Conservation (phyloP, 2,797 vertebrate species). For the Ctenopoma multispine region DNA sequence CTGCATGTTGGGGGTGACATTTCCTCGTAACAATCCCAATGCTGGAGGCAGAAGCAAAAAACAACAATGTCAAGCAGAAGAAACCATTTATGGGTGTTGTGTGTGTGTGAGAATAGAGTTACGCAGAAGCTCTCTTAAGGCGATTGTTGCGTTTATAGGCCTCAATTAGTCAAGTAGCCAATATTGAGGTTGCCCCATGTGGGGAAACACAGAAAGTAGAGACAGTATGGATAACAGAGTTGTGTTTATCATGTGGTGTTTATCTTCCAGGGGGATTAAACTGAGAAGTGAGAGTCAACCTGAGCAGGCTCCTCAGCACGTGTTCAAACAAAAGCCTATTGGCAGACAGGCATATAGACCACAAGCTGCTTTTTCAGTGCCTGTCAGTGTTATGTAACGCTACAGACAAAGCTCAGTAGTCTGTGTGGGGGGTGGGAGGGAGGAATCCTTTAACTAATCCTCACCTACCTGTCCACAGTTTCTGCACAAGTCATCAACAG, state of each 20-base stretch:
- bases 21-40: slow-evolving; percentile 18
- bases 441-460: slow-evolving; percentile 28
- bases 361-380: slow-evolving; percentile 26
- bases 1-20: slow-evolving; percentile 20
- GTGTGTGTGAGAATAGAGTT: slow-evolving; percentile 17
- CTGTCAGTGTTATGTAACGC: slow-evolving; percentile 56
- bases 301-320: slow-evolving; percentile 57
- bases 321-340: slow-evolving; percentile 64
- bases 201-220: slow-evolving; percentile 27
- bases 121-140: slow-evolving; percentile 15
- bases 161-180: slow-evolving; percentile 54
- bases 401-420: slow-evolving; percentile 61
- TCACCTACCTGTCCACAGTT: slow-evolving; percentile 21
- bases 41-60: slow-evolving; percentile 16
- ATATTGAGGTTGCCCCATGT: slow-evolving; percentile 42
- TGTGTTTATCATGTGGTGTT: slow-evolving; percentile 37
- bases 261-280: slow-evolving; percentile 51
- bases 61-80: slow-evolving; percentile 18
- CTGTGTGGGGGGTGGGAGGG: slow-evolving; percentile 16
- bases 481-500: slow-evolving; percentile 26
- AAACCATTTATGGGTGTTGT: slow-evolving; percentile 34
- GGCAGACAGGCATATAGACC: slow-evolving; percentile 54
- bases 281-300: slow-evolving; percentile 55
- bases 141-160: slow-evolving; percentile 42
- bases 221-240: background rate